These are phyloP conservation scores for Acutogordius australiensis DNA, from an alignment of 2,888 invertebrate species.

Conservation along the genomic window DNA sequence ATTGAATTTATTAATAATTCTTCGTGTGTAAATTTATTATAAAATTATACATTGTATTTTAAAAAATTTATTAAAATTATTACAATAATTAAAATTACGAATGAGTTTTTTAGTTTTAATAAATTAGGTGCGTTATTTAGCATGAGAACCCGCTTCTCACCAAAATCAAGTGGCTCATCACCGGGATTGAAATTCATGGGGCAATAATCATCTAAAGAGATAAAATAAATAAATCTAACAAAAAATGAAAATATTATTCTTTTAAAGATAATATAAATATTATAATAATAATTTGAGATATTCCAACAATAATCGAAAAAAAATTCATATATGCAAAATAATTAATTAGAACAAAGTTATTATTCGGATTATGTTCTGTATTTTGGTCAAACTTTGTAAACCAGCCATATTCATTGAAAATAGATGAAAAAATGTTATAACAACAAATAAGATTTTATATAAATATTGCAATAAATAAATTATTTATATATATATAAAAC, in stretches of 20 bases:
- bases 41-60: no score
- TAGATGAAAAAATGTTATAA: no score
- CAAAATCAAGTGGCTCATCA: not conserved
- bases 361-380: not conserved
- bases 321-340: not conserved
- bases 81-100: no score
- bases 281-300: not conserved
- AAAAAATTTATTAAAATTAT: no score
- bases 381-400: no score
- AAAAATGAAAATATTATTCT: not conserved
- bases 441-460: no score
- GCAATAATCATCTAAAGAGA: conserved; percentile 48
- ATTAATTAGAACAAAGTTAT: not conserved
- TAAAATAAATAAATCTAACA: conserved; percentile 13
- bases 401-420: no score
- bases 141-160: not conserved
- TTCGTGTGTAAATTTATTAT: no score
- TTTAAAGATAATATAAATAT: not conserved
- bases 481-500: not conserved
- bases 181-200: conserved; percentile 49
- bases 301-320: no score
- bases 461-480: not conserved
- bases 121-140: not conserved
- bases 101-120: no score
- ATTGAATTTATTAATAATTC: no score